Conservation (phyloP, 2,113 vertebrate species). For the Gallinago undulata region DNA sequence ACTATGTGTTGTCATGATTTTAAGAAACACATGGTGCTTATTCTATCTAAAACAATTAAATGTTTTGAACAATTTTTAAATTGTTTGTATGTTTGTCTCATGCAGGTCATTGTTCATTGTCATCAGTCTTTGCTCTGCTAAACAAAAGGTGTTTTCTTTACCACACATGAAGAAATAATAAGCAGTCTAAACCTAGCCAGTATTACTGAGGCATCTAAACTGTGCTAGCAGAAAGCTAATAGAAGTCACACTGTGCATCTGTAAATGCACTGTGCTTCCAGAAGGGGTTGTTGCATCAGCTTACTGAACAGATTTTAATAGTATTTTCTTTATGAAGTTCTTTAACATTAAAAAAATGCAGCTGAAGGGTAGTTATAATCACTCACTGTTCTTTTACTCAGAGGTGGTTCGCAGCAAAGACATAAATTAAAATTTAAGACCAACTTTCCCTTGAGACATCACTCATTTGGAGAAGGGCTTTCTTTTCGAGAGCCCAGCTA, state of each 20-base stretch:
- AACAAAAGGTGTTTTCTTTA: not conserved
- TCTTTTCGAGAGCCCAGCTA: not conserved
- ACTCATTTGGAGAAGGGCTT: not conserved
- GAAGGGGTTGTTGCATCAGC: not conserved
- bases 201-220: not conserved
- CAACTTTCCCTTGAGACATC: not conserved
- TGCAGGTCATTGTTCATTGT: not conserved
- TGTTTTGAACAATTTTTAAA: not conserved
- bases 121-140: not conserved
- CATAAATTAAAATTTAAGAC: conserved; percentile 20
- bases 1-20: not conserved
- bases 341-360: not conserved
- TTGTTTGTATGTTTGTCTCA: not conserved
- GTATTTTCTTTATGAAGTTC: not conserved
- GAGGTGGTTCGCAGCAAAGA: not conserved
- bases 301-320: not conserved
- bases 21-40: not conserved
- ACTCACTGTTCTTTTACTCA: not conserved
- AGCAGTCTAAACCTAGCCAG: not conserved
- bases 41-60: not conserved
- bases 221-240: not conserved
- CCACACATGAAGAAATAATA: not conserved
- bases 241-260: not conserved
- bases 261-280: not conserved
- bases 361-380: not conserved